Conservation (phyloP, 2,113 vertebrate species). For the Benitochromis conjunctus region DNA sequence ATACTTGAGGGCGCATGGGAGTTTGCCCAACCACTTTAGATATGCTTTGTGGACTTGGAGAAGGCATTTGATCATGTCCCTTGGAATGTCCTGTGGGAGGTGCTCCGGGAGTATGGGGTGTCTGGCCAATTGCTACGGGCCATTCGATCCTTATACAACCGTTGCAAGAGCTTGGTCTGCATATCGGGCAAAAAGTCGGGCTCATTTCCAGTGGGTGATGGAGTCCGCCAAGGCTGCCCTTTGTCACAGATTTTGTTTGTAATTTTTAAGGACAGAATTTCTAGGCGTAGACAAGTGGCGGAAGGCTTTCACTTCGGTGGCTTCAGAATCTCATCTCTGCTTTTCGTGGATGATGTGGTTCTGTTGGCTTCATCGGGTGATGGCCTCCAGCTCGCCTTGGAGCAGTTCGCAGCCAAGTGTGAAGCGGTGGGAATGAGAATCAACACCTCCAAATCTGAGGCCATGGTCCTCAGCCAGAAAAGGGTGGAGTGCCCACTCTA, state of each 20-base stretch:
- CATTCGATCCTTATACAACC: neutral
- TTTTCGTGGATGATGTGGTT: neutral
- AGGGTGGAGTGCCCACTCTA: no score
- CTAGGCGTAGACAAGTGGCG: neutral
- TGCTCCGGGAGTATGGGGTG: neutral
- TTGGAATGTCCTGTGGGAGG: neutral
- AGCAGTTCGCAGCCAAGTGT: neutral
- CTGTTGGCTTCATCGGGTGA: neutral
- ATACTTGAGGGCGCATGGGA: neutral
- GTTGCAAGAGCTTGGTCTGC: neutral
- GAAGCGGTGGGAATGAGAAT: neutral
- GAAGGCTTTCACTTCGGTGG: neutral
- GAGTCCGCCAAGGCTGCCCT: neutral
- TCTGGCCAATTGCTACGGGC: neutral
- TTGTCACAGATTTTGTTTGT: neutral
- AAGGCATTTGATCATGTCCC: neutral
- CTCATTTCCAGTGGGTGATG: neutral
- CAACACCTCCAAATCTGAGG: no score
- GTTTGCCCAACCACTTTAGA: neutral
- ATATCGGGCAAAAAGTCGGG: neutral
- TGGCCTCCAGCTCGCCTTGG: neutral
- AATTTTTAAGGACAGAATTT: neutral
- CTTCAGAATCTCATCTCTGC: neutral
- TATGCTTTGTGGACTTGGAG: neutral
- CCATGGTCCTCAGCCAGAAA: no score